Percentiles rank a stretch among this genome's conserved stretches.
Evolutionary conservation across 2,888 invertebrate genomes (phyloP).

Genomic region (Eristalinus aeneus): DNA sequence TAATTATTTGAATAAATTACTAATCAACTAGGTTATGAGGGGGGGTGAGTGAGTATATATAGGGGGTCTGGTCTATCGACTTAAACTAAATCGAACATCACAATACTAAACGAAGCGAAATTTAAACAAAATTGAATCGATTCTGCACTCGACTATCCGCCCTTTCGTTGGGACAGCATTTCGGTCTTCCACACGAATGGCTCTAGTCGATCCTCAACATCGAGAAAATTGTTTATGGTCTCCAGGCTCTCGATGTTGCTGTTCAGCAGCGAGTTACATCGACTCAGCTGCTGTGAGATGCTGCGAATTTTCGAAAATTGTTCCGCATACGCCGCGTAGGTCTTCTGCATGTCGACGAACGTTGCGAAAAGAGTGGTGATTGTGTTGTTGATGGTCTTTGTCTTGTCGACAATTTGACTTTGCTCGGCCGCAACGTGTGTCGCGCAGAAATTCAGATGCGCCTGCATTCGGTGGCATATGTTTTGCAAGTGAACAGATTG

Average conservation of each 20-base stretch:
- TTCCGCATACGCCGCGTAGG: slow-evolving; percentile 92
- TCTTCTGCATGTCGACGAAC: slow-evolving; percentile 90
- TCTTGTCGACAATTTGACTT: slow-evolving; percentile 86
- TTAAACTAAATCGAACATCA: slow-evolving; percentile 40
- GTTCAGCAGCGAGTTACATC: slow-evolving; percentile 90
- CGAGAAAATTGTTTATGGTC: slow-evolving; percentile 90
- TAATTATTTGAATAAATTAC: slow-evolving; percentile 22
- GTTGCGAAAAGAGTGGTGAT: slow-evolving; percentile 86
- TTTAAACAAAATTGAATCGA: not conserved
- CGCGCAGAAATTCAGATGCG: slow-evolving; percentile 91
- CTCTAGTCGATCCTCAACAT: slow-evolving; percentile 90
- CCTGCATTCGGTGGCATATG: slow-evolving; percentile 90
- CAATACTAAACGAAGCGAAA: slow-evolving; percentile 30
- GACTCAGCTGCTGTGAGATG: slow-evolving; percentile 89
- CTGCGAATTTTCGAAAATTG: slow-evolving; percentile 91
- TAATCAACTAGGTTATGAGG: slow-evolving; percentile 4
- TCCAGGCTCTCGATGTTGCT: slow-evolving; percentile 93
- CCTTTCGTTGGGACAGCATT: slow-evolving; percentile 17
- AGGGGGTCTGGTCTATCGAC: slow-evolving; percentile 1
- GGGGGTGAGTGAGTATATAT: not conserved
- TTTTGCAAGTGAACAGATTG: slow-evolving; percentile 86
- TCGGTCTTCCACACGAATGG: slow-evolving; percentile 95
- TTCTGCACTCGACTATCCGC: not conserved
- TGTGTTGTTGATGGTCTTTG: slow-evolving; percentile 88
- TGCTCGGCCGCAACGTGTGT: slow-evolving; percentile 91